Evolutionary conservation across 2,113 vertebrate genomes (phyloP).

Genomic region (Microtus montanus): DNA sequence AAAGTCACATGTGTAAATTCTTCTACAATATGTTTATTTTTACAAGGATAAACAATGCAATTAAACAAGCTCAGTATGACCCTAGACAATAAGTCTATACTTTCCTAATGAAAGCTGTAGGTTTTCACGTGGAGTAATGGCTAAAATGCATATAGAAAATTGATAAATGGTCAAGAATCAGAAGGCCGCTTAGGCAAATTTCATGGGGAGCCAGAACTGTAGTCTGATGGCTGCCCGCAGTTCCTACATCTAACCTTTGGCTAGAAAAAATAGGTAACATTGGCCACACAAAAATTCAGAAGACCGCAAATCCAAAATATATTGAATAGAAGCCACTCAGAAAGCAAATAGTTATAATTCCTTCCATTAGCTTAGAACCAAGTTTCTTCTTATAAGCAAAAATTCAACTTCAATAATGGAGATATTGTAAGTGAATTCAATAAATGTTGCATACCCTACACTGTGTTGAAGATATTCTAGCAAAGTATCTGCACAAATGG

Average conservation of each 20-base stretch:
- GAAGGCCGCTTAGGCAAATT: neutral
- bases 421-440: neutral
- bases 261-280: neutral
- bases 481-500: conserved; percentile 15
- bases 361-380: neutral
- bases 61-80: neutral
- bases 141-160: neutral
- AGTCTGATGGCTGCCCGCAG: neutral
- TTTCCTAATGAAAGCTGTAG: neutral
- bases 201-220: neutral
- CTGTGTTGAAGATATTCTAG: neutral
- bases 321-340: neutral
- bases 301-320: neutral
- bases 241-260: neutral
- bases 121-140: neutral
- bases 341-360: neutral
- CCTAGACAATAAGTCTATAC: neutral
- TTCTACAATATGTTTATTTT: neutral
- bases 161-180: neutral
- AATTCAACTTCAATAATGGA: neutral
- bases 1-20: neutral
- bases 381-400: neutral
- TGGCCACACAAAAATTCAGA: neutral
- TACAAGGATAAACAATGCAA: neutral
- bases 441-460: neutral